These are phyloP conservation scores for Macroteleia sp. DNA, from an alignment of 2,888 invertebrate genomes.

Conservation along the genomic window DNA sequence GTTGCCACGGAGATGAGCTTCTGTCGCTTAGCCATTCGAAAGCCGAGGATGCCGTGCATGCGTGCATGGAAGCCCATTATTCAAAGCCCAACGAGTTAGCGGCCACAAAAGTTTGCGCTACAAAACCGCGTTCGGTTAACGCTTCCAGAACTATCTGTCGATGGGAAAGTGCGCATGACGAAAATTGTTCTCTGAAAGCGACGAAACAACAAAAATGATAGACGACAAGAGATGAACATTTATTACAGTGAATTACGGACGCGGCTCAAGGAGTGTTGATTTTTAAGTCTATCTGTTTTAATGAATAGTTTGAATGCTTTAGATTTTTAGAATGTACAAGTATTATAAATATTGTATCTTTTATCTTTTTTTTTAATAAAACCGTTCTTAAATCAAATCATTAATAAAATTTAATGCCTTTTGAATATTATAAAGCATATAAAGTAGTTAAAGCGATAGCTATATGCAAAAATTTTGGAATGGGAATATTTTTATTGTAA, in stretches of 20 bases:
- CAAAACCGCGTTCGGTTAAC: constrained; percentile 49
- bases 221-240: neutral
- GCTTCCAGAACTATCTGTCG: constrained; percentile 37
- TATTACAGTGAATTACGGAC: constrained; percentile 2
- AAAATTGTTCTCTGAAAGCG: constrained; percentile 11
- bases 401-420: too few relatives aligned
- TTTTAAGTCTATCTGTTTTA: neutral
- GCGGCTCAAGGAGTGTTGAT: neutral
- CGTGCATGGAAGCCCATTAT: constrained; percentile 74
- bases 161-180: constrained; percentile 32
- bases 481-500: too few relatives aligned
- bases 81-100: constrained; percentile 73
- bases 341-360: too few relatives aligned
- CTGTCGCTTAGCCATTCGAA: constrained; percentile 66
- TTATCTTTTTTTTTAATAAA: too few relatives aligned
- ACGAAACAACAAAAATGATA: constrained; percentile 22
- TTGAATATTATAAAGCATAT: too few relatives aligned
- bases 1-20: constrained; percentile 77
- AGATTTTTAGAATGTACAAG: too few relatives aligned
- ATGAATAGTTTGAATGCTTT: neutral
- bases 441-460: too few relatives aligned
- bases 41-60: constrained; percentile 63
- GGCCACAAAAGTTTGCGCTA: constrained; percentile 52
- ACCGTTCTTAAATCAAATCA: too few relatives aligned
- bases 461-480: too few relatives aligned